Evolutionary conservation across 2,113 vertebrate species (phyloP), one percentile per base, ranked within the genome.

Genomic region (Erythrocercus mccallii): DNA sequence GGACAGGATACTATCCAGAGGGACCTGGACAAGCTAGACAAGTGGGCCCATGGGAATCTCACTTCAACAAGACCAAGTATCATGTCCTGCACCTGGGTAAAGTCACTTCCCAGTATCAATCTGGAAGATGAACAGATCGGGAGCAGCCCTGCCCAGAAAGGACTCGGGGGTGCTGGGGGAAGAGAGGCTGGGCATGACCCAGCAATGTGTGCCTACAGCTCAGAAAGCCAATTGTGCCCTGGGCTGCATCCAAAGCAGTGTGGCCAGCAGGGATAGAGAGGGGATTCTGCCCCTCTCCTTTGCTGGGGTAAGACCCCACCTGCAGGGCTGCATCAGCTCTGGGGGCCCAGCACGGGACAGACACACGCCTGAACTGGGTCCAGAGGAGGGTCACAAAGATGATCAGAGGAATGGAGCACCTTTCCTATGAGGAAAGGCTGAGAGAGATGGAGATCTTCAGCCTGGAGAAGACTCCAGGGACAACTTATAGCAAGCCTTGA

Each of bases 321-420:
- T 50, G 54, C 11, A 51, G 6, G 1, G 5, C 42, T 44, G 35
- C 40, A 28, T 4, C 81, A 72, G 57, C 81, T 53, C 40, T 64
- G 48, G 57, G 45, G 4, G 9, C 22, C 13, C 45, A 51, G 30
- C 38, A 64, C 15, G 56, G 51, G 3, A 37, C 12, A 10, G 44
- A 24, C 44, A 51, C 0, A 10, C n/a, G 15, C 11, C 25, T 31
- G 20, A 16, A 9, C 7, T 0, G 0, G 9, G 11, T 76, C 8
- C 47, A 85, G 68, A 80, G 37, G 9, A n/a, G 2, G 35, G 24
- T 7, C 23, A 37, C 9, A 6, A 37, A 54, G 42, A 58, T 0
- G 1, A 50, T 47, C 5, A 69, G 38, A 33, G 27, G 11, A 6
- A 12, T 25, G n/a, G 25, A 51, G 6, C 9, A 76, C 2, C 16